Percentiles rank a stretch among this genome's conserved stretches.
These are phyloP conservation scores for Pentalonia nigronervosa DNA, from an alignment of 1,140 invertebrate genomes.

Conservation along the genomic window DNA sequence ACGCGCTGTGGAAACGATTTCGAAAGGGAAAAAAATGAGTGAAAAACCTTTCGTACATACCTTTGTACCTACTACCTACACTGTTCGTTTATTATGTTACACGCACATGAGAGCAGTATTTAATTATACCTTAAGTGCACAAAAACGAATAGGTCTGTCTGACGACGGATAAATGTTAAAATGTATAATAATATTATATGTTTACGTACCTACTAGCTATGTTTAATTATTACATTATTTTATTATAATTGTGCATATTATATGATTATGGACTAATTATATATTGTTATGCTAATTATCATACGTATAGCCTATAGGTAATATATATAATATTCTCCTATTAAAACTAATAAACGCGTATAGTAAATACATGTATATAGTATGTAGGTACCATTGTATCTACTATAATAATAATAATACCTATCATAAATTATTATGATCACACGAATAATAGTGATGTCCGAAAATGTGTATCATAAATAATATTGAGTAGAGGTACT, in stretches of 20 bases:
- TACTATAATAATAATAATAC: neutral
- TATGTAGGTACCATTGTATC: neutral
- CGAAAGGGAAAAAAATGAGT: neutral
- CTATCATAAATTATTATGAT: neutral
- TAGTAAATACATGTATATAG: neutral
- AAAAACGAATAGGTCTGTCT: neutral
- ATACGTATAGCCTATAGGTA: neutral
- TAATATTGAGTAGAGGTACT: neutral
- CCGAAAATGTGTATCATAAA: neutral
- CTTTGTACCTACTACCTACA: neutral
- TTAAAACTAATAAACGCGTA: neutral
- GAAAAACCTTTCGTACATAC: neutral
- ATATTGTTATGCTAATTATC: conserved; percentile 13
- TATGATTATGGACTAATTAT: neutral
- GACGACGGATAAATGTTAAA: neutral
- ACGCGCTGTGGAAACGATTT: neutral
- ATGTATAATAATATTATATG: neutral
- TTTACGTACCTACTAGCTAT: neutral
- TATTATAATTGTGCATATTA: neutral
- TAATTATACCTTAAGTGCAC: neutral
- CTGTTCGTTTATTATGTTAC: neutral
- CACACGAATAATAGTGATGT: neutral
- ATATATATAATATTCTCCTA: too few species aligned
- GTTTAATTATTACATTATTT: conserved; percentile 7
- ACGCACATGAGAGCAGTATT: neutral